phyloP scores from a whole-genome alignment of 2,797 vertebrate genomes.

The Vireo griseus region DNA sequence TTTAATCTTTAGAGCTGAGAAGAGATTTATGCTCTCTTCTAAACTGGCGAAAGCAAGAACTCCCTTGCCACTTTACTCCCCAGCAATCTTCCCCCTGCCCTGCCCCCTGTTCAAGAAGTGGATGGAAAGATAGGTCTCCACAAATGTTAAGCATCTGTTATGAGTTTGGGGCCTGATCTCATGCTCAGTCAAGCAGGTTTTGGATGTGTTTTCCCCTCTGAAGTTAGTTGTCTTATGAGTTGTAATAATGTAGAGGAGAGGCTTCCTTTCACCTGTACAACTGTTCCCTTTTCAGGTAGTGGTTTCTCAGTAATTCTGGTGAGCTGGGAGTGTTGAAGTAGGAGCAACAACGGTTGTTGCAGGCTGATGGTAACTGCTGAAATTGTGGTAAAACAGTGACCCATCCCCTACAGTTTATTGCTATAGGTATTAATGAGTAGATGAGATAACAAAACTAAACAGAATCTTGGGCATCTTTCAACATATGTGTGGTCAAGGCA shows the following conservation, averaged over 20 bases:
- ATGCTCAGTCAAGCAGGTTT: neutral
- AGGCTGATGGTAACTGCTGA: neutral
- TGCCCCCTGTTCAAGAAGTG: neutral
- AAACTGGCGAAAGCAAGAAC: neutral
- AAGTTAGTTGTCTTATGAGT: neutral
- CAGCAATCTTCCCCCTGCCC: neutral
- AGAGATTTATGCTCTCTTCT: neutral
- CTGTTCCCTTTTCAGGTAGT: neutral
- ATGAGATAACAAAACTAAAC: neutral
- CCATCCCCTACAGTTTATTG: neutral
- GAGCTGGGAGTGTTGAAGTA: neutral
- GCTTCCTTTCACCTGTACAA: neutral
- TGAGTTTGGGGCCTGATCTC: neutral
- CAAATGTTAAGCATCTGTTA: neutral
- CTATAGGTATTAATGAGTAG: neutral
- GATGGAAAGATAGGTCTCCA: neutral
- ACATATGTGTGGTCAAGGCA: constrained; percentile 54
- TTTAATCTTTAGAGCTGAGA: neutral
- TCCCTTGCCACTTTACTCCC: neutral
- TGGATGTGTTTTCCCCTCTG: neutral
- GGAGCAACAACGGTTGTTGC: neutral
- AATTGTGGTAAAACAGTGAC: neutral
- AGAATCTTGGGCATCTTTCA: constrained; percentile 28
- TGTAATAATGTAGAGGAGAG: neutral
- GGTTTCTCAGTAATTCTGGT: neutral